These are phyloP conservation scores for Mercenaria mercenaria DNA, from an alignment of 1,140 invertebrate species.

Conservation along the genomic window DNA sequence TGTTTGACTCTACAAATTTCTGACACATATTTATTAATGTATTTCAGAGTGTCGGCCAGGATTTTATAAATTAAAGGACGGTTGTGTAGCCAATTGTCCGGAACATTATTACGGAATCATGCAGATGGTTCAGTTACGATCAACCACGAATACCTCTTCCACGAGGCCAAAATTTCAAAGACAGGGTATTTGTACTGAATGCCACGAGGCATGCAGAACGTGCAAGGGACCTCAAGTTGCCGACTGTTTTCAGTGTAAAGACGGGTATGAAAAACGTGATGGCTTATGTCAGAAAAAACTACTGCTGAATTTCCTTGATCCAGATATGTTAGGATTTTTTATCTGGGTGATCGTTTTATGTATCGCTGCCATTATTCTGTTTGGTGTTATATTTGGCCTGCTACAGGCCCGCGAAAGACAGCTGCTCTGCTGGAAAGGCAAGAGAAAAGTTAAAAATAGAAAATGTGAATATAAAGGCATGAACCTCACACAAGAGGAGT, in stretches of 20 bases:
- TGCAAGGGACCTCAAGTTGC: slow-evolving; percentile 76
- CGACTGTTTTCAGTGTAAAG: slow-evolving; percentile 81
- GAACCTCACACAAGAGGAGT: slow-evolving; percentile 65
- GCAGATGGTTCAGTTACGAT: slow-evolving; percentile 73
- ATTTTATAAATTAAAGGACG: slow-evolving; percentile 80
- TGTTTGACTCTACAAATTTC: too few relatives aligned
- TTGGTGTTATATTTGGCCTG: slow-evolving; percentile 79
- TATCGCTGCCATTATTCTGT: slow-evolving; percentile 79
- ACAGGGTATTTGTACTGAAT: slow-evolving; percentile 78
- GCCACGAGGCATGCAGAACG: slow-evolving; percentile 80
- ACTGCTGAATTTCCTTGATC: slow-evolving; percentile 81
- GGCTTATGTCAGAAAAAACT: slow-evolving; percentile 77
- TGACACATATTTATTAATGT: too few relatives aligned
- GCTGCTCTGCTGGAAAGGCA: slow-evolving; percentile 80
- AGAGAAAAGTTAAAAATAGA: slow-evolving; percentile 72
- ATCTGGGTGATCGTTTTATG: slow-evolving; percentile 83
- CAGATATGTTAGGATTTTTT: slow-evolving; percentile 80
- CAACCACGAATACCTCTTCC: slow-evolving; percentile 63
- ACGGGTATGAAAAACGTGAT: slow-evolving; percentile 75
- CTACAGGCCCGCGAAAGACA: slow-evolving; percentile 77
- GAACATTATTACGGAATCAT: slow-evolving; percentile 81
- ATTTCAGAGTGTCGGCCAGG: slow-evolving; percentile 82
- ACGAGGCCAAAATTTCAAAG: slow-evolving; percentile 68
- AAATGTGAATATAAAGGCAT: slow-evolving; percentile 80
- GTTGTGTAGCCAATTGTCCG: slow-evolving; percentile 81